Conservation (phyloP, 2,888 invertebrate species). For the Agonopterix heracliana region DNA sequence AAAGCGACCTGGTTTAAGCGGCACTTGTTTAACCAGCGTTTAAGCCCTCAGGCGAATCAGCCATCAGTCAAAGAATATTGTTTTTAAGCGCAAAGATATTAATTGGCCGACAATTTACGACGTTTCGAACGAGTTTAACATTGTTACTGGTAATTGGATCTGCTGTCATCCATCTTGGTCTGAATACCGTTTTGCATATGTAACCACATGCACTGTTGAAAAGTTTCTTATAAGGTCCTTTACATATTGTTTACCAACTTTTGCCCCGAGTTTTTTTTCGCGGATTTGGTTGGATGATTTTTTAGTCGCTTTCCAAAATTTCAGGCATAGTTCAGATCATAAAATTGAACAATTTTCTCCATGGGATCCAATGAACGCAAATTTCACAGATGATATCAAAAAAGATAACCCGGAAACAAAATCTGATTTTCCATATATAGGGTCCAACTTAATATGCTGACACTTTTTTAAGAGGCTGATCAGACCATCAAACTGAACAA, state of each 20-base stretch:
- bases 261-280: neutral
- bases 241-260: neutral
- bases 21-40: constrained; percentile 11
- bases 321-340: too few species aligned
- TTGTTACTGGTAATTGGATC: constrained; percentile 30
- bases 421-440: too few species aligned
- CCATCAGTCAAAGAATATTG: constrained; percentile 25
- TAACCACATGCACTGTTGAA: neutral
- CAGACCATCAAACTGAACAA: too few species aligned
- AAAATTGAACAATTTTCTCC: too few species aligned
- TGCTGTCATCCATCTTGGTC: constrained; percentile 21
- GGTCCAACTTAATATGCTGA: too few species aligned
- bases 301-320: too few species aligned
- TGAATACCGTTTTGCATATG: constrained; percentile 4
- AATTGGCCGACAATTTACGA: constrained; percentile 46
- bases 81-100: constrained; percentile 44
- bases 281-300: too few species aligned
- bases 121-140: constrained; percentile 8
- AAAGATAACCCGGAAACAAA: too few species aligned
- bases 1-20: constrained; percentile 1
- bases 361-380: too few species aligned
- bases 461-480: too few species aligned
- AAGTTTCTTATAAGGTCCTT: neutral
- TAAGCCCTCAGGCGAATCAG: constrained; percentile 6
- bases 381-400: too few species aligned